Base-by-base conservation (phyloP, 1,140 invertebrate genomes). In the Drosophila baimaii region DNA sequence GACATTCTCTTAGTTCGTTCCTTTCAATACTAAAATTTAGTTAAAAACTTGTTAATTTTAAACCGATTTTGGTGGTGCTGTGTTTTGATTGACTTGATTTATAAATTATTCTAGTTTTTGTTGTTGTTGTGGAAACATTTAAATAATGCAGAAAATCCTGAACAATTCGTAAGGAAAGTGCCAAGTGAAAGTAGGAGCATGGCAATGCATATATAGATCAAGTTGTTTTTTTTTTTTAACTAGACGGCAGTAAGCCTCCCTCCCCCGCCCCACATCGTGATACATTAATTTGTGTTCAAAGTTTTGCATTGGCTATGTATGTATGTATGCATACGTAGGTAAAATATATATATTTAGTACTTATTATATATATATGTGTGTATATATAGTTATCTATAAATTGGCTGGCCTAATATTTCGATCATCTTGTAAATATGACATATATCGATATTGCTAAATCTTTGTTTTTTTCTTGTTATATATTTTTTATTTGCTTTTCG, bases 371-470 rank as follows among this genome's bases (percentile, higher is more conserved):
- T 44, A 23, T 23, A 15, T 15, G 15, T 44, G 23, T 23, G 33
- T 64, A 39, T 63, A 52, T 69, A 55, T 56, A 49, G 29, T 19
- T 73, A 37, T 74, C 5, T 62, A 44, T 65, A 64, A 57, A 77
- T 56, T 61, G 58, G 41, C 46, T 56, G 46, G 56, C 58, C 41
- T 70, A 66, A 72, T 43, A 54, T 51, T 19, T 59, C 23, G 41
- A 59, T 77, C 37, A 49, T 51, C 19, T 54, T 77, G 73, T 68
- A 69, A 55, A 61, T 68, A 56, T 76, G 39, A 76, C 47, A 23
- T 49, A 41, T 51, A 56, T 61, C 43, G 37, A 41, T 77, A 62
- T 61, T 44, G 39, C 63, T 75, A 85, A 81, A 84, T 79, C 61
- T 85, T 74, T 23, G 1, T 27, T n/a, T 8, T 7, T 29, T 6